Percentiles rank a stretch among this genome's conserved stretches.
phyloP scores from a whole-genome alignment of 2,113 vertebrate species.

The Tympanuchus pallidicinctus region DNA sequence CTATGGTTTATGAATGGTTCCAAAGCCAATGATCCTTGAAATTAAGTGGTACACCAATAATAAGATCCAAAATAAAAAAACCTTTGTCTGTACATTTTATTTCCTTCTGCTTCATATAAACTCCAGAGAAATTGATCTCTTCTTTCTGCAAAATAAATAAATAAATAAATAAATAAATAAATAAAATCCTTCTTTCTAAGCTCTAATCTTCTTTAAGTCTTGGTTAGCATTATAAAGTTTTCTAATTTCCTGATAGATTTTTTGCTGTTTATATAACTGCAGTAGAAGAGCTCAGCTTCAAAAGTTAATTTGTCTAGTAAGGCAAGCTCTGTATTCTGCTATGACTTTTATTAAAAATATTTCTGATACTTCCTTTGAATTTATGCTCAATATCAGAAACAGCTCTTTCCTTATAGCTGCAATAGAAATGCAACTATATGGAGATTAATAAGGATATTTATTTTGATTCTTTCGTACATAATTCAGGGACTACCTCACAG shows the following conservation, averaged over 20 bases:
- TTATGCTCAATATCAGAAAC: background rate
- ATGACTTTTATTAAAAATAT: background rate
- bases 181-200: background rate
- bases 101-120: background rate
- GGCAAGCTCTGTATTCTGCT: background rate
- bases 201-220: background rate
- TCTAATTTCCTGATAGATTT: background rate
- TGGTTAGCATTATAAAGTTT: background rate
- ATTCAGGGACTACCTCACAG: background rate
- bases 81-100: background rate
- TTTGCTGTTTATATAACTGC: background rate
- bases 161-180: background rate
- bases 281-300: background rate
- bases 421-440: background rate
- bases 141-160: background rate
- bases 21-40: background rate
- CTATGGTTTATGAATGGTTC: background rate
- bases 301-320: background rate
- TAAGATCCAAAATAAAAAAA: background rate
- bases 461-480: background rate
- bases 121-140: background rate
- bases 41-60: background rate
- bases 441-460: background rate
- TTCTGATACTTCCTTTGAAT: background rate
- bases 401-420: background rate